A percentile compares a stretch with the other conserved stretches of the same genome.
These are phyloP conservation scores for Hesperophylax magnus DNA, from an alignment of 1,140 invertebrate genomes.

Conservation along the genomic window DNA sequence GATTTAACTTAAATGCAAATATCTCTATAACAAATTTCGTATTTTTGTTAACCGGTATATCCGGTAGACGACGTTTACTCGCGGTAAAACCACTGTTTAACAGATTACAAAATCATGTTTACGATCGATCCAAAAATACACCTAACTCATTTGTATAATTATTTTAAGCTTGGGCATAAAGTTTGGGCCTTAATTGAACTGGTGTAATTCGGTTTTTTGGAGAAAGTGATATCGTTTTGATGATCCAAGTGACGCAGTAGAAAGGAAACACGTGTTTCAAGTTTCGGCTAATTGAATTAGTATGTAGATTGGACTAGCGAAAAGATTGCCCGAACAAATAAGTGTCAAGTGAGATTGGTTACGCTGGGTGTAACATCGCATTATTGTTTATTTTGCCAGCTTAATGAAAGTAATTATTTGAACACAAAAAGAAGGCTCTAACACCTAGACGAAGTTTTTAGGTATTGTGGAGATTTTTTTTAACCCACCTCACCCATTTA, in stretches of 20 bases:
- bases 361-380: too few relatives aligned
- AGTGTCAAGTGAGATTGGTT: background rate
- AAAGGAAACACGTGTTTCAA: conserved; percentile 5
- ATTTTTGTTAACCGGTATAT: background rate
- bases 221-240: conserved; percentile 19
- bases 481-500: too few relatives aligned
- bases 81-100: background rate
- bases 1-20: too few relatives aligned
- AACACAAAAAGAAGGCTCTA: too few relatives aligned
- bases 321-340: conserved; percentile 6
- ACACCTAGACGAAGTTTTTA: too few relatives aligned
- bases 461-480: too few relatives aligned
- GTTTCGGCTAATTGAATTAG: conserved; percentile 21
- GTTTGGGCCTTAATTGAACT: background rate
- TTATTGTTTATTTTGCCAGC: too few relatives aligned
- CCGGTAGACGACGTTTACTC: background rate
- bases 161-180: background rate
- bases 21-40: too few relatives aligned
- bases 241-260: background rate
- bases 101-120: background rate
- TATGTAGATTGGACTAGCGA: conserved; percentile 1
- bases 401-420: too few relatives aligned
- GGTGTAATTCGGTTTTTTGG: background rate
- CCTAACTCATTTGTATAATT: background rate
- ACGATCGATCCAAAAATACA: background rate